Percentiles rank a stretch among this genome's conserved stretches.
These are phyloP conservation scores for Macrosoma leucophasiata DNA, from an alignment of 2,888 invertebrate species.

Conservation along the genomic window DNA sequence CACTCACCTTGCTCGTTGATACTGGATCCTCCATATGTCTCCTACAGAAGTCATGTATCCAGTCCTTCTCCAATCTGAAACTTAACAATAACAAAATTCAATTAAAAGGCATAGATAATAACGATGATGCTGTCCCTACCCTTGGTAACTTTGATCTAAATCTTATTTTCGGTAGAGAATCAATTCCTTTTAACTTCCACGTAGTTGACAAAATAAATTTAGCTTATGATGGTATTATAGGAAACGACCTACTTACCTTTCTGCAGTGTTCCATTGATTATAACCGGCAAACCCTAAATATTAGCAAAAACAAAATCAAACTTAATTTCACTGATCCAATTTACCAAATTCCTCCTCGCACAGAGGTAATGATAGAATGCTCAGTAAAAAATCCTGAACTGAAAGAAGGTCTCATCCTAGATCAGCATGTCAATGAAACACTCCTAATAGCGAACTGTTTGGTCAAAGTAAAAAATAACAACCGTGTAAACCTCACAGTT, in stretches of 20 bases:
- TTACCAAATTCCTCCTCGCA: constrained; percentile 12
- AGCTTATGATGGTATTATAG: constrained; percentile 7
- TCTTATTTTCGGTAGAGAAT: too few relatives aligned
- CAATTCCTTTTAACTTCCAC: too few relatives aligned
- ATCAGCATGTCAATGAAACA: constrained; percentile 13
- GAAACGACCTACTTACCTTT: not conserved
- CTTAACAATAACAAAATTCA: constrained; percentile 1
- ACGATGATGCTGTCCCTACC: constrained; percentile 1
- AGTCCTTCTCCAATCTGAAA: constrained; percentile 1
- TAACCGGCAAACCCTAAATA: not conserved
- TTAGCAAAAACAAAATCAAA: not conserved
- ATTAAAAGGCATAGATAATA: constrained; percentile 7
- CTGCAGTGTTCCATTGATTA: not conserved
- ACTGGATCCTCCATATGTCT: constrained; percentile 13
- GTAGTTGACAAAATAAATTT: too few relatives aligned
- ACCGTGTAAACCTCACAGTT: constrained; percentile 12
- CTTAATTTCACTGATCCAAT: constrained; percentile 1
- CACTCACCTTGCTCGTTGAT: constrained; percentile 9
- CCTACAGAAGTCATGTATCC: constrained; percentile 4
- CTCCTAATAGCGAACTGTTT: constrained; percentile 21
- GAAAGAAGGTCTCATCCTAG: constrained; percentile 22
- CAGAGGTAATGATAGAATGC: constrained; percentile 27
- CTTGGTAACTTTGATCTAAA: constrained; percentile 5
- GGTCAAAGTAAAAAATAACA: constrained; percentile 16
- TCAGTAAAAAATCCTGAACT: constrained; percentile 25